phyloP scores from a whole-genome alignment of 2,113 vertebrate genomes.

The Cathartes aura region DNA sequence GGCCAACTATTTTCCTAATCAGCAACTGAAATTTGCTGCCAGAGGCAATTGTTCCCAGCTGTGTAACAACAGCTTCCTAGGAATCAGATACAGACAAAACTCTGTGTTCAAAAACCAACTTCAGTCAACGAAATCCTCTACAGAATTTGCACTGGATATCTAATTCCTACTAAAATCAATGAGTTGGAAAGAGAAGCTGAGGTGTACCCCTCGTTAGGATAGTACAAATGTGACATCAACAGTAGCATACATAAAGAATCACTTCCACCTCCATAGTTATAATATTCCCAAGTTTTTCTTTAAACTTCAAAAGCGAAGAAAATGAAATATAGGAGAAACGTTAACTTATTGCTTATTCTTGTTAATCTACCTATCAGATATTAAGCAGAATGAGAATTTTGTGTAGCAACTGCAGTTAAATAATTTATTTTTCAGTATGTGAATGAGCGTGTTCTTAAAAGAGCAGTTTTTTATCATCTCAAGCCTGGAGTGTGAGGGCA shows the following conservation, averaged over 20 bases:
- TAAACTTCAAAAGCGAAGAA: not conserved
- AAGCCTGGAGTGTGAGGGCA: not conserved
- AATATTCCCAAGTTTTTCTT: not conserved
- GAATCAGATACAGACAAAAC: not conserved
- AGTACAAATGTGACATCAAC: not conserved
- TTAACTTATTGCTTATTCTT: not conserved
- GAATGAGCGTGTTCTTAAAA: not conserved
- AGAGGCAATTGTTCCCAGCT: not conserved
- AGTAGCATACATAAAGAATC: not conserved
- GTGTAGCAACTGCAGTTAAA: not conserved
- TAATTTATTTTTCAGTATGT: not conserved
- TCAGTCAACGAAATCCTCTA: not conserved
- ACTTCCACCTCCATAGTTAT: not conserved
- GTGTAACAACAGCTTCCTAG: not conserved
- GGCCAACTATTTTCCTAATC: not conserved
- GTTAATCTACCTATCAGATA: not conserved
- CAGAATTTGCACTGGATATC: not conserved
- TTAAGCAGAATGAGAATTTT: not conserved
- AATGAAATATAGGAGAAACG: not conserved
- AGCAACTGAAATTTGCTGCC: not conserved
- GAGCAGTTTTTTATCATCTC: not conserved
- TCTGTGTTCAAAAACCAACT: not conserved
- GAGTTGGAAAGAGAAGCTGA: not conserved
- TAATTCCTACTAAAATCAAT: not conserved
- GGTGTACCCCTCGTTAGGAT: not conserved